Percentiles rank a stretch among this genome's conserved stretches.
Evolutionary conservation across 2,113 vertebrate species (phyloP).

Genomic region (Pycnonotus jocosus): DNA sequence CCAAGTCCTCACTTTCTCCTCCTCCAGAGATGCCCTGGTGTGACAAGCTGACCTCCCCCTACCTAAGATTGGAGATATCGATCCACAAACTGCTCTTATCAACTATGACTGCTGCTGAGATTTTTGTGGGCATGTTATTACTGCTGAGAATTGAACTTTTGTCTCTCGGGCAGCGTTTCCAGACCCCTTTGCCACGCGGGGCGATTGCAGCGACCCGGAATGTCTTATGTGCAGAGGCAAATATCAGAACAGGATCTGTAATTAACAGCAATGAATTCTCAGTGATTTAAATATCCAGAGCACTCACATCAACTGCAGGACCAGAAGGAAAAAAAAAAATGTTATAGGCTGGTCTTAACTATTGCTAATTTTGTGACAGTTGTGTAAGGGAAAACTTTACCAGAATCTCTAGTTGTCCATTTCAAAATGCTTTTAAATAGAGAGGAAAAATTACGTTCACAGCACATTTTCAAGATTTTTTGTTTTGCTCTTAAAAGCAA

Average conservation of each 20-base stretch:
- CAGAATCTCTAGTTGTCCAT: background rate
- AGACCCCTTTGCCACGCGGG: constrained; percentile 42
- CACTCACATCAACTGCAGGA: background rate
- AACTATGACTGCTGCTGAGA: constrained; percentile 26
- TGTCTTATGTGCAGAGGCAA: constrained; percentile 31
- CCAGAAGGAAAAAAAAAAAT: background rate
- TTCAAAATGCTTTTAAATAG: background rate
- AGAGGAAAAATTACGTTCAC: background rate
- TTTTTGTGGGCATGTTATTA: constrained; percentile 39
- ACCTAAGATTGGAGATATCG: constrained; percentile 69
- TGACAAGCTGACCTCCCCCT: constrained; percentile 65
- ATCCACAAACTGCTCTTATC: constrained; percentile 66
- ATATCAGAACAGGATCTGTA: constrained; percentile 32
- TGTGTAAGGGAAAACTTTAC: background rate
- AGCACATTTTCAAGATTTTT: background rate
- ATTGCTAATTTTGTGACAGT: background rate
- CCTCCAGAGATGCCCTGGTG: constrained; percentile 54
- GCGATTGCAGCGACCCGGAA: constrained; percentile 33
- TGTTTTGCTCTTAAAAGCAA: background rate
- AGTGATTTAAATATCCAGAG: constrained; percentile 28
- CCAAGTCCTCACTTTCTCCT: constrained; percentile 1
- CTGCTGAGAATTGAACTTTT: constrained; percentile 32
- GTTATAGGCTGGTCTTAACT: background rate
- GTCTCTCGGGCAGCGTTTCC: background rate
- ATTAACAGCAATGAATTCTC: constrained; percentile 31